Percentiles rank a stretch among this genome's conserved stretches.
These are phyloP conservation scores for Orius insidiosus DNA, from an alignment of 1,140 invertebrate genomes.

Conservation along the genomic window DNA sequence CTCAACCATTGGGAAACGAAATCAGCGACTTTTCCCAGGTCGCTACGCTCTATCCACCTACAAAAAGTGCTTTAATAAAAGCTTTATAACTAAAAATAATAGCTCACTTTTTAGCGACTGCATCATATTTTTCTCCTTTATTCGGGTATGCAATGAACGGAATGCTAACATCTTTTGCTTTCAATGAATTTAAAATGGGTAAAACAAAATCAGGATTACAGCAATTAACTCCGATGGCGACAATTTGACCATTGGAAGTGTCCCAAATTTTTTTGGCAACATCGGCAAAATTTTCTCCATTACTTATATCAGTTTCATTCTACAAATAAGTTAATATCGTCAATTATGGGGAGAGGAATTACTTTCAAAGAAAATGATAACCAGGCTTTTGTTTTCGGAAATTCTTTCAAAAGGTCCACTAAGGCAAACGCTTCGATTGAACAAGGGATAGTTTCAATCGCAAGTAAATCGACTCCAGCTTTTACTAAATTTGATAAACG, in stretches of 20 bases:
- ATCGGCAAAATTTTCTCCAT: constrained; percentile 53
- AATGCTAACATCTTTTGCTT: constrained; percentile 27
- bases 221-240: constrained; percentile 78
- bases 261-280: constrained; percentile 43
- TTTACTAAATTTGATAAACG: constrained; percentile 56
- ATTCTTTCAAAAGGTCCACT: constrained; percentile 53
- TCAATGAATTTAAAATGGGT: constrained; percentile 34
- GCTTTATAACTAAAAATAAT: not conserved
- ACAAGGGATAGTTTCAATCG: constrained; percentile 80
- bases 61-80: not conserved
- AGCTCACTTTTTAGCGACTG: constrained; percentile 6
- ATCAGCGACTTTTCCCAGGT: not conserved
- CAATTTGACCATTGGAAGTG: constrained; percentile 41
- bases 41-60: not conserved
- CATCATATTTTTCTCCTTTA: constrained; percentile 34
- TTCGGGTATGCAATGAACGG: constrained; percentile 57
- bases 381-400: constrained; percentile 56
- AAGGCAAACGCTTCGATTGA: constrained; percentile 61
- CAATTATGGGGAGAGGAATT: constrained; percentile 18
- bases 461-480: constrained; percentile 62
- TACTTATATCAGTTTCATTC: constrained; percentile 44
- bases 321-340: constrained; percentile 22
- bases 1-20: not conserved
- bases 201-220: constrained; percentile 41
- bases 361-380: constrained; percentile 69